phyloP scores from a whole-genome alignment of 2,797 vertebrate genomes.

The Podarcis lilfordi region DNA sequence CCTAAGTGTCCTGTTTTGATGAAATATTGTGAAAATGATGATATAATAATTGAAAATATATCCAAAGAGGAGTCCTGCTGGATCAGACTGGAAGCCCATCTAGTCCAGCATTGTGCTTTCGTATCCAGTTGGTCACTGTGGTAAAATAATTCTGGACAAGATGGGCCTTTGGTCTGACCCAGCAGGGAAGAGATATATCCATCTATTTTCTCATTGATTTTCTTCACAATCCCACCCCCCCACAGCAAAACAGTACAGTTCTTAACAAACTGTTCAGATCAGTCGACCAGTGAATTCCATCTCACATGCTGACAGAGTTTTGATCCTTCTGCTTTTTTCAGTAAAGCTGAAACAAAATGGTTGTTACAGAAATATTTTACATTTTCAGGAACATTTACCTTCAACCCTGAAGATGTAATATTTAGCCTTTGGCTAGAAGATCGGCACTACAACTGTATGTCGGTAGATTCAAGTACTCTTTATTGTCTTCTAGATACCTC shows the following conservation, averaged over 20 bases:
- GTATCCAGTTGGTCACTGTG: too few relatives aligned
- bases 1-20: too few relatives aligned
- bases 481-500: background rate
- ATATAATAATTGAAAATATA: too few relatives aligned
- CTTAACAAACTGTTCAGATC: background rate
- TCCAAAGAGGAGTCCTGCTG: too few relatives aligned
- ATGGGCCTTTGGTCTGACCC: background rate
- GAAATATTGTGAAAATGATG: too few relatives aligned
- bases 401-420: background rate
- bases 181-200: background rate
- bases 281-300: background rate
- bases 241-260: background rate
- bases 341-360: constrained; percentile 2
- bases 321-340: background rate
- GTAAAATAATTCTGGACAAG: too few relatives aligned
- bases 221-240: background rate
- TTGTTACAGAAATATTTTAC: constrained; percentile 26
- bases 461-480: too few relatives aligned
- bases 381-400: background rate
- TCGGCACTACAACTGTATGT: background rate
- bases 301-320: background rate
- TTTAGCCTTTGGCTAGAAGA: background rate
- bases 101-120: too few relatives aligned
- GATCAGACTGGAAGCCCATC: too few relatives aligned
- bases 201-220: background rate